Percentiles rank a stretch among this genome's conserved stretches.
These are phyloP conservation scores for Molossus alvarezi DNA, from an alignment of 2,797 vertebrate genomes.

Conservation along the genomic window DNA sequence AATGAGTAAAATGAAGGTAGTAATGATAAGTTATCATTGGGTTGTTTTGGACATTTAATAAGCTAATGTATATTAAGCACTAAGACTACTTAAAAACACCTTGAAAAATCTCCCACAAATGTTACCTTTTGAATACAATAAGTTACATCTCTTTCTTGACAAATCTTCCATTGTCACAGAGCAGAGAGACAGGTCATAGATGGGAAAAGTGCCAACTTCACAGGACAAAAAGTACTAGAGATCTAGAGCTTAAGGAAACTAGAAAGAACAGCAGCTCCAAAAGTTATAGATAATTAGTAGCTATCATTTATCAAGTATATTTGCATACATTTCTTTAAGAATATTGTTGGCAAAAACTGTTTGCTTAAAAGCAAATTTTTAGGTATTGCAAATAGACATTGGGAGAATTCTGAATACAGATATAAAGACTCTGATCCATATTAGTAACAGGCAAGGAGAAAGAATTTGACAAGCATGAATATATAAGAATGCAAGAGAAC, in stretches of 20 bases:
- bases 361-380: conserved; percentile 16
- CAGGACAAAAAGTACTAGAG: not conserved
- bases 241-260: not conserved
- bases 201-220: not conserved
- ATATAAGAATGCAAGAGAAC: not conserved
- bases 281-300: conserved; percentile 8
- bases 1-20: not conserved
- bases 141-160: not conserved
- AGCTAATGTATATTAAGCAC: not conserved
- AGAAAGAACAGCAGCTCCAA: conserved; percentile 19
- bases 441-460: not conserved
- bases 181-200: not conserved
- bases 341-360: not conserved
- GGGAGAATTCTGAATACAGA: not conserved
- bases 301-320: not conserved
- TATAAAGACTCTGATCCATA: not conserved
- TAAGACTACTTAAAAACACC: not conserved
- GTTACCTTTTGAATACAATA: not conserved
- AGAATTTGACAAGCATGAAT: not conserved
- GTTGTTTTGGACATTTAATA: not conserved
- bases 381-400: not conserved
- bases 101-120: not conserved
- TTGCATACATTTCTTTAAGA: conserved; percentile 5
- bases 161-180: not conserved
- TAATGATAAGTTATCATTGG: not conserved